phyloP scores from a whole-genome alignment of 2,797 vertebrate species.

The Balearica regulorum region DNA sequence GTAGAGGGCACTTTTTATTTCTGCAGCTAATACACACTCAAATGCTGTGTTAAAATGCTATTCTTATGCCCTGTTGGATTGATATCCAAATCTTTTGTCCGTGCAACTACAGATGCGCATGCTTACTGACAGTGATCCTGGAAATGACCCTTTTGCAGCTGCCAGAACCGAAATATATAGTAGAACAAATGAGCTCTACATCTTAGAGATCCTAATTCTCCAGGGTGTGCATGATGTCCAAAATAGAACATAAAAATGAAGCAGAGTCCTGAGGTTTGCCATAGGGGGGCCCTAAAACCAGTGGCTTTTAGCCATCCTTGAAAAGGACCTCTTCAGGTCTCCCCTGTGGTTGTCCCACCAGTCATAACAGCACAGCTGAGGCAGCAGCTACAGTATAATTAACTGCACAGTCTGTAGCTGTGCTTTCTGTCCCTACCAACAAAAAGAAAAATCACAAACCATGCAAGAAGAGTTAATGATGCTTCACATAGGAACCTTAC shows the following conservation, averaged over 20 bases:
- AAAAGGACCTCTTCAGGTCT: not conserved
- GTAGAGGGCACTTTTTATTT: not conserved
- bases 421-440: not conserved
- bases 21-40: not conserved
- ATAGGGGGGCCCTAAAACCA: not conserved
- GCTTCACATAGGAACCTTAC: not conserved
- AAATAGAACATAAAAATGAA: not conserved
- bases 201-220: not conserved
- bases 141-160: not conserved
- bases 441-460: not conserved
- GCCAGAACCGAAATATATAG: not conserved
- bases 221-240: not conserved
- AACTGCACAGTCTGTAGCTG: not conserved
- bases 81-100: not conserved
- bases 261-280: not conserved
- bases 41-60: not conserved
- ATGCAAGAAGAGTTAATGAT: not conserved
- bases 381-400: not conserved
- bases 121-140: not conserved
- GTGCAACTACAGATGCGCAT: not conserved
- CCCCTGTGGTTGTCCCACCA: not conserved
- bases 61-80: not conserved
- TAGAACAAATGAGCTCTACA: not conserved
- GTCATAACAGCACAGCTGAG: not conserved
- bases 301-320: not conserved